Conservation (phyloP, 2,888 invertebrate genomes). For the Emesis russula region DNA sequence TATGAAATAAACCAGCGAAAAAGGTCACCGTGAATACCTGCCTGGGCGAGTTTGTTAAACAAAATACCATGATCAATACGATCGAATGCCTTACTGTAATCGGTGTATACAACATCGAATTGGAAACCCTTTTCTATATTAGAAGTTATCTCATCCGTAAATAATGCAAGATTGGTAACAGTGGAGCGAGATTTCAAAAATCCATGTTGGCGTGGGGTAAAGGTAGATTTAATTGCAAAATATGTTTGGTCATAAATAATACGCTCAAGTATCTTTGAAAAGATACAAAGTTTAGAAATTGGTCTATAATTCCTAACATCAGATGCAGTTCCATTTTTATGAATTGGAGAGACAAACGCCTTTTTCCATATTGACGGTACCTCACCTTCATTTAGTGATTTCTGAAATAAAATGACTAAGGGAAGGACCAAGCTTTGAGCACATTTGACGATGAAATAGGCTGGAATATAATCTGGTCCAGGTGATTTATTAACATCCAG, state of each 20-base stretch:
- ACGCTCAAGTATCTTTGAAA: slow-evolving; percentile 4
- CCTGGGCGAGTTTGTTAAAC: too few species aligned
- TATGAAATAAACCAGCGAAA: too few species aligned
- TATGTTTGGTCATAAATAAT: too few species aligned
- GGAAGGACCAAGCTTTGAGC: neutral
- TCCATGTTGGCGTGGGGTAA: neutral
- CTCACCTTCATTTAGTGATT: neutral
- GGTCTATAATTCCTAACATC: too few species aligned
- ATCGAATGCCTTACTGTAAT: neutral
- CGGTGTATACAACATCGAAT: neutral
- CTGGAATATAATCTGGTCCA: neutral
- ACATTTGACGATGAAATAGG: neutral
- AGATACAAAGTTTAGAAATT: neutral
- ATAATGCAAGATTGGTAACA: neutral
- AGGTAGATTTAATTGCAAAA: neutral
- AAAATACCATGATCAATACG: neutral
- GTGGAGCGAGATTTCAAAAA: slow-evolving; percentile 5
- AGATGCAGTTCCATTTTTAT: neutral
- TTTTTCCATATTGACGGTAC: neutral
- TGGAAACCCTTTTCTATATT: neutral
- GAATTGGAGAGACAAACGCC: neutral
- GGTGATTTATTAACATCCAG: neutral
- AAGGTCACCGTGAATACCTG: too few species aligned
- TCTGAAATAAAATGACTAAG: too few species aligned
- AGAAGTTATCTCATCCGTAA: slow-evolving; percentile 4